Percentiles rank a stretch among this genome's conserved stretches.
Conservation (phyloP, 53 echinoderm and acorn worm genomes). For the Hippasteria phrygiana region DNA sequence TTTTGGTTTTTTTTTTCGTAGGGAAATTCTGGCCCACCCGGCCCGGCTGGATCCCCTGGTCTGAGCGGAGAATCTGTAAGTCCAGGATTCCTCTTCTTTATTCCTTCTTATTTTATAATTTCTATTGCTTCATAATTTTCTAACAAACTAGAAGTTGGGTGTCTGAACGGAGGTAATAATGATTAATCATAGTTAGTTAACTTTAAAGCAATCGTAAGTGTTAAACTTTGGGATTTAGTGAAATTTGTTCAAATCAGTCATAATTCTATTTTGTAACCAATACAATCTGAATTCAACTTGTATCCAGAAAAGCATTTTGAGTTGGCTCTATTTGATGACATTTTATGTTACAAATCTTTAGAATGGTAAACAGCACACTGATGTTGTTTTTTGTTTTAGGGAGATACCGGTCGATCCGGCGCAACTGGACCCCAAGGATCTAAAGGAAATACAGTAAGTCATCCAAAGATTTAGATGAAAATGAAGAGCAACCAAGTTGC, state of each 20-base stretch:
- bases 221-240: no score
- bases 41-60: constrained; percentile 45
- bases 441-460: constrained; percentile 50
- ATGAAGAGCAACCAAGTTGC: no score
- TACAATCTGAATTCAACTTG: no score
- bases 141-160: no score
- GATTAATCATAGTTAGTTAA: no score
- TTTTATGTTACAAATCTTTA: no score
- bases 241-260: no score
- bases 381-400: constrained; percentile 5
- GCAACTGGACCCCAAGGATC: constrained; percentile 44
- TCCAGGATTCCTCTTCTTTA: background rate
- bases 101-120: background rate
- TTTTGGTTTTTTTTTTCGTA: background rate
- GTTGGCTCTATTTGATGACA: no score
- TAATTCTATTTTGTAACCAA: background rate
- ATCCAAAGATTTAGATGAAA: background rate
- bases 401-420: constrained; percentile 52
- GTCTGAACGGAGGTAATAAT: no score
- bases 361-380: no score
- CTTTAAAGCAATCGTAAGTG: no score
- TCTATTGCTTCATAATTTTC: background rate
- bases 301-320: no score
- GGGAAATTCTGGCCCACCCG: constrained; percentile 23
- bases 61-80: constrained; percentile 50